phyloP scores from a whole-genome alignment of 1,140 invertebrate genomes.

The Aphis gossypii region DNA sequence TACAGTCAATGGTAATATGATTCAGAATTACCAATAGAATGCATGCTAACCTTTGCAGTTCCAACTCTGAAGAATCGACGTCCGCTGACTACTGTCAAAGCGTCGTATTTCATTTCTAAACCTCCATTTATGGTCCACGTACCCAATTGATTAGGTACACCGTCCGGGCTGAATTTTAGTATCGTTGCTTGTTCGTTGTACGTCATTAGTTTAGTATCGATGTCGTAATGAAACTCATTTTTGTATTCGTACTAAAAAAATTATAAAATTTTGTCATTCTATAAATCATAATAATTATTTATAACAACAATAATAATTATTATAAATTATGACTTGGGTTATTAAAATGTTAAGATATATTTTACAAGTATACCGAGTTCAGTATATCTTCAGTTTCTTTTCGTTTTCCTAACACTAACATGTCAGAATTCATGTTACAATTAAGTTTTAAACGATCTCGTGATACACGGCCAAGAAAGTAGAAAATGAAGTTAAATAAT shows the following conservation, averaged over 20 bases:
- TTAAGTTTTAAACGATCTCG: neutral
- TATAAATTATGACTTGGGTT: neutral
- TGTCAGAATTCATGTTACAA: neutral
- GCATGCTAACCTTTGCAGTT: neutral
- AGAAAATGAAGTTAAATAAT: neutral
- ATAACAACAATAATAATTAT: too few relatives aligned
- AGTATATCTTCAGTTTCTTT: neutral
- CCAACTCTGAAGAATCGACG: constrained; percentile 34
- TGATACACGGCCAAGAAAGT: neutral
- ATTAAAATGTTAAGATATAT: neutral
- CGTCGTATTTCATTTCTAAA: constrained; percentile 26
- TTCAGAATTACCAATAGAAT: neutral
- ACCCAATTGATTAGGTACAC: neutral
- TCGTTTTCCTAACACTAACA: neutral
- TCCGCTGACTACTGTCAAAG: neutral
- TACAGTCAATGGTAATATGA: neutral
- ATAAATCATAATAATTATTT: neutral
- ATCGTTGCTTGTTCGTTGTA: constrained; percentile 36
- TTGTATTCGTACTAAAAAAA: constrained; percentile 24
- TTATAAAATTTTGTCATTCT: neutral
- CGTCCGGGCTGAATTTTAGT: neutral
- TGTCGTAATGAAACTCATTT: constrained; percentile 17
- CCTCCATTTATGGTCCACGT: neutral
- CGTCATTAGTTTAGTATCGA: neutral
- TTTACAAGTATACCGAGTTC: neutral